Percentiles rank a stretch among this genome's conserved stretches.
Evolutionary conservation across 2,888 invertebrate species (phyloP).

Genomic region (Sepiola atlantica): DNA sequence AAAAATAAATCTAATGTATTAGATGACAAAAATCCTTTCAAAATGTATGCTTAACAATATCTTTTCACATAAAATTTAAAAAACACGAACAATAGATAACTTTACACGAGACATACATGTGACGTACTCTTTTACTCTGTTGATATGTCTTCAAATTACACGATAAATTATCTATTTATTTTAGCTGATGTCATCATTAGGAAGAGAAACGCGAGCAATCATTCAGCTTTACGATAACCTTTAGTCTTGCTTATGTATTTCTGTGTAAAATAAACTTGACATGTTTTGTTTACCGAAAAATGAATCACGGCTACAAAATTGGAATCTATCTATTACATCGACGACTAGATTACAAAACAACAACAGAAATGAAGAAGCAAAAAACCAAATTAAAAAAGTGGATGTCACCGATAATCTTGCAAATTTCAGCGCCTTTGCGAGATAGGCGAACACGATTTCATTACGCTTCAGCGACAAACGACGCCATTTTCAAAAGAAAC

Average conservation of each 20-base stretch:
- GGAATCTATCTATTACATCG: neutral
- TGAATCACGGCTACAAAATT: neutral
- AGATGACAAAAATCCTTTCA: too few relatives aligned
- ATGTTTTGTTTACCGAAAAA: neutral
- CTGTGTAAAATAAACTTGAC: neutral
- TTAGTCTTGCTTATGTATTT: neutral
- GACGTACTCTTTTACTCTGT: too few relatives aligned
- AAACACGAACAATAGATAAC: too few relatives aligned
- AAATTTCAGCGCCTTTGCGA: neutral
- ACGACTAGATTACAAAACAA: neutral
- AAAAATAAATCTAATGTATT: too few relatives aligned
- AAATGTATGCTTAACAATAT: too few relatives aligned
- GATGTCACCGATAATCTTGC: neutral
- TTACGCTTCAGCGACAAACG: neutral
- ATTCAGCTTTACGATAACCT: neutral
- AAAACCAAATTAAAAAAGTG: neutral
- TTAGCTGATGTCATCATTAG: too few relatives aligned
- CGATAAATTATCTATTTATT: too few relatives aligned
- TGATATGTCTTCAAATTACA: too few relatives aligned
- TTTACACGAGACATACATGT: too few relatives aligned
- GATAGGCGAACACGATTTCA: neutral
- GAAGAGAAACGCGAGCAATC: neutral
- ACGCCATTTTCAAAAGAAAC: neutral
- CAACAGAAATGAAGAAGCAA: neutral
- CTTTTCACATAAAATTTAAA: too few relatives aligned